Evolutionary conservation across 1,140 invertebrate genomes (phyloP).

Genomic region (Achatina immaculata): DNA sequence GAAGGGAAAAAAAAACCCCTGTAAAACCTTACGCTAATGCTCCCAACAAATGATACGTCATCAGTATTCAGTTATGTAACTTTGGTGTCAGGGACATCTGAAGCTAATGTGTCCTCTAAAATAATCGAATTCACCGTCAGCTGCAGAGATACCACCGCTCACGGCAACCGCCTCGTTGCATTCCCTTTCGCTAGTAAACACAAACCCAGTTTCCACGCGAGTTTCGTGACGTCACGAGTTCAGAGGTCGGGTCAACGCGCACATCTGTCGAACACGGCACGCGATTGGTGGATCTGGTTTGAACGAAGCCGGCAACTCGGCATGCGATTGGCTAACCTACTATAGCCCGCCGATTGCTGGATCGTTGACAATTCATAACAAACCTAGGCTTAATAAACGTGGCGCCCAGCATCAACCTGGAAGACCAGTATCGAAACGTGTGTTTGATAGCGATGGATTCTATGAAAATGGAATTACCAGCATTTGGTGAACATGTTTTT

Average conservation of each 20-base stretch:
- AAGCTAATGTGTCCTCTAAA: too few species aligned
- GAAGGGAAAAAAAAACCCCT: too few species aligned
- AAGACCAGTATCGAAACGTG: background rate
- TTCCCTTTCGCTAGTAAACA: too few species aligned
- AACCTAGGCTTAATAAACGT: background rate
- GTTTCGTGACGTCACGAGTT: background rate
- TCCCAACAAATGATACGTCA: too few species aligned
- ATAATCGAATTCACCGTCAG: too few species aligned
- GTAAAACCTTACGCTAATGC: too few species aligned
- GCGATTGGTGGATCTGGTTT: slow-evolving; percentile 8
- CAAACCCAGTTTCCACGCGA: background rate
- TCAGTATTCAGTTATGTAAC: too few species aligned
- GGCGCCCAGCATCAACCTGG: background rate
- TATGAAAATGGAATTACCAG: slow-evolving; percentile 41
- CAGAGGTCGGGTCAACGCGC: slow-evolving; percentile 15
- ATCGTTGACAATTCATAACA: background rate
- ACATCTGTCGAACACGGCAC: slow-evolving; percentile 5
- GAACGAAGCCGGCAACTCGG: background rate
- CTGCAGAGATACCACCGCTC: too few species aligned
- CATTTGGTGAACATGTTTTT: slow-evolving; percentile 48
- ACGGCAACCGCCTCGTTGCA: too few species aligned
- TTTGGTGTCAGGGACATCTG: too few species aligned
- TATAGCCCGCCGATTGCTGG: background rate
- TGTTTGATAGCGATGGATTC: background rate
- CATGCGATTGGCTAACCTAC: background rate